Conservation (phyloP, 2,888 invertebrate genomes). For the Microctonus hyperodae region DNA sequence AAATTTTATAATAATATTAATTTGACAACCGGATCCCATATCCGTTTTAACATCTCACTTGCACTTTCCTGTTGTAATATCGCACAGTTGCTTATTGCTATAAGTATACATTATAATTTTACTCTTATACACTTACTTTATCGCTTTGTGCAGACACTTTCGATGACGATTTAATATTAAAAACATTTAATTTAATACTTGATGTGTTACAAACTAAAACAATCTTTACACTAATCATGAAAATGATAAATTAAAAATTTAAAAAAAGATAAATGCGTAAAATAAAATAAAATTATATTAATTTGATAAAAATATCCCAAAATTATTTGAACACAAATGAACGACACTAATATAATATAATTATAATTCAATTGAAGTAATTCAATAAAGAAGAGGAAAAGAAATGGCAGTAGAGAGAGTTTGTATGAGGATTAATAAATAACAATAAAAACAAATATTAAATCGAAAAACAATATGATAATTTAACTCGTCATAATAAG, state of each 20-base stretch:
- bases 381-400: too few relatives aligned
- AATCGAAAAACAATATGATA: background rate
- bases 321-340: too few relatives aligned
- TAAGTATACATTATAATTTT: background rate
- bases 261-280: too few relatives aligned
- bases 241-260: background rate
- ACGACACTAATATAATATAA: too few relatives aligned
- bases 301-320: too few relatives aligned
- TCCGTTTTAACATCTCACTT: constrained; percentile 17
- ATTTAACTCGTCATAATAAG: background rate
- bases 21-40: background rate
- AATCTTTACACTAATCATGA: background rate
- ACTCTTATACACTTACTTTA: background rate
- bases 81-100: background rate
- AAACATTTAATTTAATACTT: background rate
- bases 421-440: too few relatives aligned
- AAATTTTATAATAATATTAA: constrained; percentile 21
- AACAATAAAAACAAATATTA: too few relatives aligned
- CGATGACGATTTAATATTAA: background rate
- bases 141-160: background rate
- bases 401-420: too few relatives aligned
- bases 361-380: too few relatives aligned
- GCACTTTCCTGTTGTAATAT: background rate
- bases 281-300: too few relatives aligned
- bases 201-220: background rate